Evolutionary conservation across 2,113 vertebrate species (phyloP), one percentile per base, ranked within the genome.

Genomic region (Peromyscus maniculatus): DNA sequence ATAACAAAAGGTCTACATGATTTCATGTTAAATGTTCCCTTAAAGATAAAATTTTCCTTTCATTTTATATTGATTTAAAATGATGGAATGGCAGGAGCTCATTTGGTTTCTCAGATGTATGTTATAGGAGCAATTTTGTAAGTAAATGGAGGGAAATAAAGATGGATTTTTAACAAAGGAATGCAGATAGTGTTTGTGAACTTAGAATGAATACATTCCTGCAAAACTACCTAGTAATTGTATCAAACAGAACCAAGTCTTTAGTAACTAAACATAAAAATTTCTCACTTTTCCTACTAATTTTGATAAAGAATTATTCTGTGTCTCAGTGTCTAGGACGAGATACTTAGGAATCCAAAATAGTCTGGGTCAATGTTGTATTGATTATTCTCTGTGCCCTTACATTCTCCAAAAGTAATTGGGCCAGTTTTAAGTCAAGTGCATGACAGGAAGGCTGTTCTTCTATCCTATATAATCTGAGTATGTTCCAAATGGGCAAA

Each of bases 401-500:
- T 49, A 75, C 3, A 39, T 79, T 94, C 21, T 79, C 24, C 26
- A 31, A 59, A 66, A 79, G 16, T 28, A 95, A 84, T 5, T 87
- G 62, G 7, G 8, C 93, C 22, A 84, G 5, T 72, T 28, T n/a
- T 57, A 28, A 96, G 26, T 91, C 5, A 21, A 80, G 12, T 95
- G n/a, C 43, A 88, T 49, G 74, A 36, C 10, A 39, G 67, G 28
- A 28, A 90, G 17, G 17, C 3, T 71, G 52, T 33, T 92, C 24
- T 66, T 94, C 74, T 62, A 13, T 84, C 57, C 74, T 71, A 28
- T 3, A 79, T 22, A 89, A 87, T 62, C 21, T 94, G 62, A 89
- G 31, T 43, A 8, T 80, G 7, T 66, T 95, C 75, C 92, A 94
- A 90, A 87, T 80, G 79, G 91, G 71, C 75, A 74, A 94, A 49